Evolutionary conservation across 2,797 vertebrate species (phyloP).

Genomic region (Coluber constrictor): DNA sequence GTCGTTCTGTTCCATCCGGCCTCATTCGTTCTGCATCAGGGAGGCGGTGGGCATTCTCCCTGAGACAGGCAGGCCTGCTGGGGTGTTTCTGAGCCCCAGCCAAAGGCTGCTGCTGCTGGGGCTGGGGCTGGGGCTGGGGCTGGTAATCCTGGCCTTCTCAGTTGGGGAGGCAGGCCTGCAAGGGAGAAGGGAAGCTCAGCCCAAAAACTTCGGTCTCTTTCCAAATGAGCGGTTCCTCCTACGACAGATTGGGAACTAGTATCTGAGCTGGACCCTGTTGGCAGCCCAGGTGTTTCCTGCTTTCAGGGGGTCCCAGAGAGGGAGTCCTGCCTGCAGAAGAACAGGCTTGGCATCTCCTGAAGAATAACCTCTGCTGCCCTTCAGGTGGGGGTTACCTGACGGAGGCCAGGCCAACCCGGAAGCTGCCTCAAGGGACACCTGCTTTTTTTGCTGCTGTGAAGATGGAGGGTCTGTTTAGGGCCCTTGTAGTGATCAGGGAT

Average conservation of each 20-base stretch:
- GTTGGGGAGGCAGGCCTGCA: too few relatives aligned
- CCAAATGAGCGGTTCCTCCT: neutral
- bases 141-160: neutral
- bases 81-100: neutral
- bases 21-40: neutral
- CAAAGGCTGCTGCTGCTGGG: neutral
- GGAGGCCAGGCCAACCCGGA: neutral
- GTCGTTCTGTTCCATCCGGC: neutral
- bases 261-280: neutral
- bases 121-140: too few relatives aligned
- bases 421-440: neutral
- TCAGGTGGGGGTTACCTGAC: neutral
- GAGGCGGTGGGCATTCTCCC: too few relatives aligned
- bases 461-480: neutral
- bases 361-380: neutral
- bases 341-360: neutral
- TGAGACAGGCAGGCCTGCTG: neutral
- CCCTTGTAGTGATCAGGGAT: neutral
- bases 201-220: neutral
- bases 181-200: neutral
- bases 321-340: neutral
- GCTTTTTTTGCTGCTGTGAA: neutral
- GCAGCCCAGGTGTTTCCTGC: neutral
- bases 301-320: neutral
- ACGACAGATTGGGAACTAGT: neutral